Conservation (phyloP, 2,797 vertebrate species). For the Oreortyx pictus region DNA sequence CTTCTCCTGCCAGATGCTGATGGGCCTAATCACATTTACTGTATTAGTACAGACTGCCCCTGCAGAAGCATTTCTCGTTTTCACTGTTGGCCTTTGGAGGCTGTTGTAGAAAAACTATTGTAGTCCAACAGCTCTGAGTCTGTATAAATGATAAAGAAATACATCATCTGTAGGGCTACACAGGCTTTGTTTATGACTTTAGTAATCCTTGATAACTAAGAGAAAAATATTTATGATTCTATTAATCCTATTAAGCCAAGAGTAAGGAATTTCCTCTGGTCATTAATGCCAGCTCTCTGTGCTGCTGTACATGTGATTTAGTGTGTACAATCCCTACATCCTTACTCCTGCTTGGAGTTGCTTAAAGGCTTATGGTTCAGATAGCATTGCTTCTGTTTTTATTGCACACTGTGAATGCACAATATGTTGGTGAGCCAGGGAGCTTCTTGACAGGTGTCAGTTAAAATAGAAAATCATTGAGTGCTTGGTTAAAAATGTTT, state of each 20-base stretch:
- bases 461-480: constrained; percentile 10
- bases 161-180: not conserved
- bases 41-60: not conserved
- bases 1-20: not conserved
- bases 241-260: not conserved
- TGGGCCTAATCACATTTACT: not conserved
- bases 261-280: not conserved
- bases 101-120: not conserved
- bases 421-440: constrained; percentile 15
- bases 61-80: not conserved
- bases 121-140: not conserved
- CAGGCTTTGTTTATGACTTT: constrained; percentile 9
- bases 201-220: not conserved
- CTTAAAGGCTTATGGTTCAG: not conserved
- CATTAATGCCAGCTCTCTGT: not conserved
- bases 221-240: not conserved
- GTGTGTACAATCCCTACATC: constrained; percentile 1
- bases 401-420: not conserved
- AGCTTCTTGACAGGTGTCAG: not conserved
- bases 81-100: not conserved
- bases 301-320: not conserved
- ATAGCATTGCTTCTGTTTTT: not conserved
- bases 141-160: not conserved
- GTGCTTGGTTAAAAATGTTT: constrained; percentile 34
- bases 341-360: constrained; percentile 11